Evolutionary conservation across 2,888 invertebrate species (phyloP).

Genomic region (Mallateleia sp.): DNA sequence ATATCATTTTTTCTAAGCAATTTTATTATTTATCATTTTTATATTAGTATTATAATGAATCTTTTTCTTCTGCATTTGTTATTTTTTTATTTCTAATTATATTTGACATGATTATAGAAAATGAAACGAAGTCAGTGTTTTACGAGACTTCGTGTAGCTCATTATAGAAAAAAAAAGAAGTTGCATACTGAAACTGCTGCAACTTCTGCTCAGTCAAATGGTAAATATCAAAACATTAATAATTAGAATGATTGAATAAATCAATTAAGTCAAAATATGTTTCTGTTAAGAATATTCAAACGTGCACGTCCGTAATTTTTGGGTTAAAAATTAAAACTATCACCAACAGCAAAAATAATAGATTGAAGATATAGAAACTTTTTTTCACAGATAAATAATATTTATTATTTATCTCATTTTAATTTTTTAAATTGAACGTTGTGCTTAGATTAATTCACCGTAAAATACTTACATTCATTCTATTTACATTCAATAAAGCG

Average conservation of each 20-base stretch:
- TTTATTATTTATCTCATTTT: neutral
- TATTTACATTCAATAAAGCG: neutral
- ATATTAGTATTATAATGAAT: neutral
- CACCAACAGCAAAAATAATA: neutral
- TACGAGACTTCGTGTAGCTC: neutral
- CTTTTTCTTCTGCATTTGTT: neutral
- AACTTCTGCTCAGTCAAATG: neutral
- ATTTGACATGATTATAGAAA: neutral
- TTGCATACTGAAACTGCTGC: neutral
- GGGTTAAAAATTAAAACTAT: neutral
- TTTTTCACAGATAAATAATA: neutral
- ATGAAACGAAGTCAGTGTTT: neutral
- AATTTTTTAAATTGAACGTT: neutral
- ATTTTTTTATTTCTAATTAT: neutral
- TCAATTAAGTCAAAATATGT: neutral
- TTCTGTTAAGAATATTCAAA: neutral
- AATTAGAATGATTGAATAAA: neutral
- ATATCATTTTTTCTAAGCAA: neutral
- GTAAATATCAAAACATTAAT: neutral
- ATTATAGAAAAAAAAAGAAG: neutral
- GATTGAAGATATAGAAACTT: neutral
- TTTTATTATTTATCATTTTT: neutral
- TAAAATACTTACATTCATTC: neutral
- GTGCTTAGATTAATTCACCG: neutral
- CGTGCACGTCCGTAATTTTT: neutral